These are phyloP conservation scores for Hoplostethus mediterraneus DNA, from an alignment of 2,797 vertebrate species.

Conservation along the genomic window DNA sequence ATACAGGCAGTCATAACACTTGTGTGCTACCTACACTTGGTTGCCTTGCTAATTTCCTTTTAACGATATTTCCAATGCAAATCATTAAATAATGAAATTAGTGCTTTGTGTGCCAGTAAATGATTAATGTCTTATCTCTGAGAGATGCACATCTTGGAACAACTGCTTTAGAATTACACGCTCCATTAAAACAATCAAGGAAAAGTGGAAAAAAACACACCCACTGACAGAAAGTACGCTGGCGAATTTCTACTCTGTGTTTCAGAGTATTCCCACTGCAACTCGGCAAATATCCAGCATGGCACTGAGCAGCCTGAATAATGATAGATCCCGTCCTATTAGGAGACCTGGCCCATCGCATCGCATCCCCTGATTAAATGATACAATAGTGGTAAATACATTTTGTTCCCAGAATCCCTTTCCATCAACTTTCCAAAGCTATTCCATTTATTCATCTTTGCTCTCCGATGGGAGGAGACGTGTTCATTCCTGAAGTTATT, in stretches of 20 bases:
- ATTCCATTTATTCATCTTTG: slow-evolving; percentile 46
- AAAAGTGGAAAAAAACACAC: slow-evolving; percentile 21
- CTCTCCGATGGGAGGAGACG: slow-evolving; percentile 11
- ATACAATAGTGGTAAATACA: slow-evolving; percentile 46
- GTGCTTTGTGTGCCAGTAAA: slow-evolving; percentile 61
- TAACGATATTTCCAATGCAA: slow-evolving; percentile 72
- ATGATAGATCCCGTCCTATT: slow-evolving; percentile 37
- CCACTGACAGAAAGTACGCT: slow-evolving; percentile 4
- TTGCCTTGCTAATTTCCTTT: slow-evolving; percentile 71
- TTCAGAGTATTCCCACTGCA: slow-evolving; percentile 42
- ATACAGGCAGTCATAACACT: slow-evolving; percentile 53
- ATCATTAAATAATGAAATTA: slow-evolving; percentile 77
- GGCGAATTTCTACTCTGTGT: neutral
- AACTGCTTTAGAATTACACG: slow-evolving; percentile 64
- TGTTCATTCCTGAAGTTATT: slow-evolving; percentile 6
- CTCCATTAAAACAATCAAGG: slow-evolving; percentile 57
- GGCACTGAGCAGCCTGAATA: slow-evolving; percentile 38
- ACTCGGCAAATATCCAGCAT: slow-evolving; percentile 42
- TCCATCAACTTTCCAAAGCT: slow-evolving; percentile 34
- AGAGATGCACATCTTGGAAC: slow-evolving; percentile 62
- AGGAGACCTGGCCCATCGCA: slow-evolving; percentile 6
- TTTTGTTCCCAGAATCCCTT: slow-evolving; percentile 27
- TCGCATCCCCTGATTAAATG: slow-evolving; percentile 49
- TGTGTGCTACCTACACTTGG: slow-evolving; percentile 44
- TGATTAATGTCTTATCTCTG: slow-evolving; percentile 74